Conservation (phyloP, 2,797 vertebrate species). For the Macroramphosus scolopax region DNA sequence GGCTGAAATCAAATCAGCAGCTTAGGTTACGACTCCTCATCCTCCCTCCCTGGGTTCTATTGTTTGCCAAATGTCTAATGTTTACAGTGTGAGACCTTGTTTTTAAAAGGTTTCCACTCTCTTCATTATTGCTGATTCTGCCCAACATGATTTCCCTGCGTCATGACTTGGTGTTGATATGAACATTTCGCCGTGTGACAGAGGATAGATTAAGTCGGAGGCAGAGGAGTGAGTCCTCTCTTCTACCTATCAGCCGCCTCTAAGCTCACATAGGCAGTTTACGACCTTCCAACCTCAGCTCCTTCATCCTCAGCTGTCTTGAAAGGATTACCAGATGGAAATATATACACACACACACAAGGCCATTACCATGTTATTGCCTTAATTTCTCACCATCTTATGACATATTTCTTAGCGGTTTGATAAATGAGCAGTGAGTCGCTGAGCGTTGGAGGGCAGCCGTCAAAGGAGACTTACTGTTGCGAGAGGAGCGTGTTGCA, state of each 20-base stretch:
- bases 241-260: conserved; percentile 29
- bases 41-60: conserved; percentile 17
- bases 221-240: conserved; percentile 28
- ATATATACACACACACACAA: conserved; percentile 44
- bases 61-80: conserved; percentile 26
- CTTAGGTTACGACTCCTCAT: conserved; percentile 26
- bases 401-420: conserved; percentile 31
- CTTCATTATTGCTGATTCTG: conserved; percentile 3
- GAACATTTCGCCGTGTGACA: not conserved
- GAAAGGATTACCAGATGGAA: conserved; percentile 4
- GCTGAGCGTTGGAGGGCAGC: not conserved
- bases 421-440: conserved; percentile 20
- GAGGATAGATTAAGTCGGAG: conserved; percentile 14
- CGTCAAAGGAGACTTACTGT: not conserved
- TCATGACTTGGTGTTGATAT: conserved; percentile 1
- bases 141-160: conserved; percentile 1
- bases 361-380: conserved; percentile 39
- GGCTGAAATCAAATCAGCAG: conserved; percentile 53
- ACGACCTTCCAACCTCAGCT: conserved; percentile 35
- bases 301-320: conserved; percentile 39
- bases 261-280: conserved; percentile 48
- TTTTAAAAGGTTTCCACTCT: conserved; percentile 8
- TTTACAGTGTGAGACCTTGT: conserved; percentile 14
- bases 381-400: conserved; percentile 41
- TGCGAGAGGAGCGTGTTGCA: not conserved